Percentiles rank a stretch among this genome's conserved stretches.
These are phyloP conservation scores for Pomatorhinus ruficollis DNA, from an alignment of 2,113 vertebrate genomes.

Conservation along the genomic window DNA sequence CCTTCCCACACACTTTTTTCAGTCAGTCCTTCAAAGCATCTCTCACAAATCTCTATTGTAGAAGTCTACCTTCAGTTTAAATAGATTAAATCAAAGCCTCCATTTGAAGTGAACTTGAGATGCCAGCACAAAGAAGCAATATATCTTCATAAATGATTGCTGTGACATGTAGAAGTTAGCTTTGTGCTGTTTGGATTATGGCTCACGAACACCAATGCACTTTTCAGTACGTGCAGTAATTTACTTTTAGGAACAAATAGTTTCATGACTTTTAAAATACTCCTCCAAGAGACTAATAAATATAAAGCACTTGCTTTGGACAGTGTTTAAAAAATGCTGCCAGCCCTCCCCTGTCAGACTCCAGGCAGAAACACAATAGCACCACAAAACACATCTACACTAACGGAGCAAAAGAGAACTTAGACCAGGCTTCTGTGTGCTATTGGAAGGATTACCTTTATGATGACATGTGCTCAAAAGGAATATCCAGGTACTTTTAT, in stretches of 20 bases:
- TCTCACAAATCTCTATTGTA: slow-evolving; percentile 22
- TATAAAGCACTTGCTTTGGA: slow-evolving; percentile 72
- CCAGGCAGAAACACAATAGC: not conserved
- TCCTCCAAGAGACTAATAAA: slow-evolving; percentile 71
- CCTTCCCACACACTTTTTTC: not conserved
- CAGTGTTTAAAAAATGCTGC: slow-evolving; percentile 69
- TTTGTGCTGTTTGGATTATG: slow-evolving; percentile 56
- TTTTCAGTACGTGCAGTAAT: slow-evolving; percentile 63
- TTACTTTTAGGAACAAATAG: slow-evolving; percentile 73
- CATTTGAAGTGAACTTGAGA: slow-evolving; percentile 63
- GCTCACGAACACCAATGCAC: slow-evolving; percentile 37
- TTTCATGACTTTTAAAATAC: slow-evolving; percentile 73
- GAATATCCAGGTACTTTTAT: slow-evolving; percentile 50
- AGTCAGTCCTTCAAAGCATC: not conserved
- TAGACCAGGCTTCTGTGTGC: slow-evolving; percentile 29
- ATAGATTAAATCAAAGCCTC: slow-evolving; percentile 50
- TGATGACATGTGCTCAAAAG: slow-evolving; percentile 28
- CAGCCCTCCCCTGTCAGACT: slow-evolving; percentile 31
- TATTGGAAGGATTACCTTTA: not conserved
- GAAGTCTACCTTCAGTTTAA: slow-evolving; percentile 42
- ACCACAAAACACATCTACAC: not conserved
- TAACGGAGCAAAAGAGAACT: not conserved
- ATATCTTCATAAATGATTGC: slow-evolving; percentile 63
- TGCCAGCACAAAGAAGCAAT: slow-evolving; percentile 57
- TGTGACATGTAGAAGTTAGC: slow-evolving; percentile 53